Evolutionary conservation across 2,113 vertebrate genomes (phyloP), one percentile per base, ranked within the genome.

Genomic region (Eudyptes chrysolophus): DNA sequence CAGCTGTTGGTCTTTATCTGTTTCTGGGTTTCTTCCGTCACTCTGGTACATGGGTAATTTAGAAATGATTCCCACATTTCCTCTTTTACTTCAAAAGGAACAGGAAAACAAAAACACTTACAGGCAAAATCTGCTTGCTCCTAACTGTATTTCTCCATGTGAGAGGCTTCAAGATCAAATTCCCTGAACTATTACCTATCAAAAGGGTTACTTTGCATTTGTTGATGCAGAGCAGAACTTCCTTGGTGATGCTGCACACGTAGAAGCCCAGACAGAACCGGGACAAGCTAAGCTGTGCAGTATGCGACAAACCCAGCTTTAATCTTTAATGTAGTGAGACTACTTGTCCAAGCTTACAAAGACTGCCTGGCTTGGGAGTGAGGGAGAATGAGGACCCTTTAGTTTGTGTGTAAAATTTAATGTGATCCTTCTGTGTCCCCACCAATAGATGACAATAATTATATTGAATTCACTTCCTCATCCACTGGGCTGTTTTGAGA

Each of bases 1-100:
- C 96, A 97, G 91, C 87, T 97, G 96, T 77, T 5, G 11, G 84
- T 81, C 68, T 93, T 96, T 94, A 94, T 96, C 96, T 96, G 82
- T 94, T 96, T 92, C 96, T 95, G 84, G n/a, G 49, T 97, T 96
- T 94, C 46, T 84, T 92, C 89, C 32, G 81, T 93, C 87, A 84
- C 78, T 94, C 78, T 93, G 71, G 55, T 94, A 58, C 54, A 94
- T 64, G 75, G 58, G 92, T 92, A 94, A 95, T 96, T 97, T 93
- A 90, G 93, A 97, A 97, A 96, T 96, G 38, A 46, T 93, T 97
- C 95, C 95, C 97, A 94, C 51, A 96, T 96, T 97, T 96, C 82
- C 89, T 74, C 58, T 82, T 85, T 70, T 86, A 86, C 84, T 96
- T 94, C 92, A 97, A 96, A 97, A 96, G 87, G 68, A 92, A 52